These are phyloP conservation scores for Nematopogon swammerdamellus DNA, from an alignment of 2,888 invertebrate genomes.

Conservation along the genomic window DNA sequence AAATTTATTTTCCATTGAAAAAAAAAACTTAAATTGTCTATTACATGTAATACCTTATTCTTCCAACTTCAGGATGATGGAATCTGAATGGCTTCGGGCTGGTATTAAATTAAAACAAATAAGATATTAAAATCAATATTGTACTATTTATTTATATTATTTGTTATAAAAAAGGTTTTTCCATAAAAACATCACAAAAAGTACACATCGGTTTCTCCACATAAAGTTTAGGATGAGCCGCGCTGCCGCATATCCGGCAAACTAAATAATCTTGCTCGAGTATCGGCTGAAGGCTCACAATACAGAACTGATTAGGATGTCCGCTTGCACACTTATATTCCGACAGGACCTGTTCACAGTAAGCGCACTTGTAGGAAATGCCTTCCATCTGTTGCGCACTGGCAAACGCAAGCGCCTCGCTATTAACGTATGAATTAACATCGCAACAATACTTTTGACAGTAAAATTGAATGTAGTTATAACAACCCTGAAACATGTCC, in stretches of 20 bases:
- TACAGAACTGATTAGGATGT: slow-evolving; percentile 38
- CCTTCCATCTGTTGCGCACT: slow-evolving; percentile 25
- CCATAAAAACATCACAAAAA: slow-evolving; percentile 33
- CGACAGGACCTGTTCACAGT: background rate
- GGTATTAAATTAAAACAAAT: too few relatives aligned
- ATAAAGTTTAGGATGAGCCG: slow-evolving; percentile 24
- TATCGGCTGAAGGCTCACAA: slow-evolving; percentile 33
- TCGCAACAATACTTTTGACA: slow-evolving; percentile 23
- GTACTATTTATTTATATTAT: background rate
- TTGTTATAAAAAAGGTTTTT: background rate
- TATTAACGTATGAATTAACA: slow-evolving; percentile 15
- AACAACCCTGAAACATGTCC: slow-evolving; percentile 22
- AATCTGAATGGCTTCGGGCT: too few relatives aligned
- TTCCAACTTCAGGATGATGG: too few relatives aligned
- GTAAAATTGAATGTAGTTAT: slow-evolving; percentile 27
- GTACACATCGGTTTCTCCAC: slow-evolving; percentile 25
- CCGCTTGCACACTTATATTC: slow-evolving; percentile 16
- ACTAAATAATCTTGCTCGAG: slow-evolving; percentile 25
- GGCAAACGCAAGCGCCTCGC: slow-evolving; percentile 23
- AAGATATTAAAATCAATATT: too few relatives aligned
- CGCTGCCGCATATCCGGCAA: slow-evolving; percentile 27
- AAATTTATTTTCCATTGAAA: too few relatives aligned
- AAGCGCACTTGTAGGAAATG: slow-evolving; percentile 17
- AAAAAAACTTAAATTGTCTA: too few relatives aligned
- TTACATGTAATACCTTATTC: too few relatives aligned